Evolutionary conservation across 2,113 vertebrate genomes (phyloP).

Genomic region (Anguilla rostrata): DNA sequence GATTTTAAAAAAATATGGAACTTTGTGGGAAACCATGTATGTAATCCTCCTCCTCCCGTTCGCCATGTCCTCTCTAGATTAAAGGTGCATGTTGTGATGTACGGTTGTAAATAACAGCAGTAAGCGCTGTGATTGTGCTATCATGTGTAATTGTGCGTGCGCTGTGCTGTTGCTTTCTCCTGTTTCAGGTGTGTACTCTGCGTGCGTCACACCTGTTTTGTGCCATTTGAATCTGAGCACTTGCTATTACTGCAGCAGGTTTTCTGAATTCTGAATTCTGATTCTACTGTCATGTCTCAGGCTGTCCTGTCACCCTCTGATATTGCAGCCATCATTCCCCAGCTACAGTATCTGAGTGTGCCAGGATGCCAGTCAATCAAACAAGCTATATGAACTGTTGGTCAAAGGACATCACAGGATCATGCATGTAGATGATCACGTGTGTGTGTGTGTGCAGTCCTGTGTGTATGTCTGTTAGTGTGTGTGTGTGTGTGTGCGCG

Average conservation of each 20-base stretch:
- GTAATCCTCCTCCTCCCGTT: not conserved
- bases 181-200: not conserved
- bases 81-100: not conserved
- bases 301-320: not conserved
- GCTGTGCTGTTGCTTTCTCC: conserved; percentile 30
- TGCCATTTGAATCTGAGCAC: not conserved
- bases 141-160: not conserved
- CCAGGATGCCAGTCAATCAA: too few relatives aligned
- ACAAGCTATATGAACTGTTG: not conserved
- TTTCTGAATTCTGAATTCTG: not conserved
- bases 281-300: not conserved
- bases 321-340: too few relatives aligned
- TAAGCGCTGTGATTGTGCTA: not conserved
- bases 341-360: too few relatives aligned
- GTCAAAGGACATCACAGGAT: not conserved
- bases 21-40: not conserved
- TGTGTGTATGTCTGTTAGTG: not conserved
- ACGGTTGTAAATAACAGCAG: not conserved
- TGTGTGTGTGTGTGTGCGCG: not conserved
- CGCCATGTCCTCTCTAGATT: not conserved
- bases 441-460: not conserved
- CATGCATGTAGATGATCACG: not conserved
- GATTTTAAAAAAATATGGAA: too few relatives aligned
- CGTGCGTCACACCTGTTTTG: not conserved
- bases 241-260: not conserved